These are phyloP conservation scores for Macquaria australasica DNA, from an alignment of 2,113 vertebrate species.

Conservation along the genomic window DNA sequence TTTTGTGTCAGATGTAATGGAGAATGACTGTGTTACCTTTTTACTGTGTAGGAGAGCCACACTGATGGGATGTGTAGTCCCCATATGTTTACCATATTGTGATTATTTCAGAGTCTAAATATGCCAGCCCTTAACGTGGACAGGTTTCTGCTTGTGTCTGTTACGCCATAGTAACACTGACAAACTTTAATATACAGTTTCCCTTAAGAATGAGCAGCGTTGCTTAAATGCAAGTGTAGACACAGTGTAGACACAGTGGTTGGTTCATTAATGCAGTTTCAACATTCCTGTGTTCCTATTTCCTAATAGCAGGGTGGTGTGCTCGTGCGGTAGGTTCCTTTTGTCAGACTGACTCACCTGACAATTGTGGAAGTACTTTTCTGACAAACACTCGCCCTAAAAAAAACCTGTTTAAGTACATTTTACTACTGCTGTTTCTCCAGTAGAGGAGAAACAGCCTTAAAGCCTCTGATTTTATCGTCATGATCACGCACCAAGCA, in stretches of 20 bases:
- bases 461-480: neutral
- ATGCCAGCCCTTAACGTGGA: neutral
- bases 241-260: conserved; percentile 25
- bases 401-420: neutral
- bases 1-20: conserved; percentile 55
- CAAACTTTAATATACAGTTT: neutral
- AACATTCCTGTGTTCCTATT: conserved; percentile 72
- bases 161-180: neutral
- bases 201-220: neutral
- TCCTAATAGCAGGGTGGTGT: conserved; percentile 57
- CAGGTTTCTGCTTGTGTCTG: conserved; percentile 21
- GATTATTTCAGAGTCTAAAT: neutral
- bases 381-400: conserved; percentile 3
- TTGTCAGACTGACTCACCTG: conserved; percentile 60
- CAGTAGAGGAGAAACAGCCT: neutral
- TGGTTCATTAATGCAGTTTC: conserved; percentile 58
- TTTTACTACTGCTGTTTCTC: too few species aligned
- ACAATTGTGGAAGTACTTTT: conserved; percentile 53
- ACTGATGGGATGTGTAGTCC: neutral
- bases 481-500: neutral
- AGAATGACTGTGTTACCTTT: neutral
- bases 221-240: conserved; percentile 40
- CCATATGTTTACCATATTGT: neutral
- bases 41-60: neutral
- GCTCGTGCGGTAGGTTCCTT: conserved; percentile 30